Evolutionary conservation across 2,888 invertebrate species (phyloP).

Genomic region (Rhaphigaster nebulosa): DNA sequence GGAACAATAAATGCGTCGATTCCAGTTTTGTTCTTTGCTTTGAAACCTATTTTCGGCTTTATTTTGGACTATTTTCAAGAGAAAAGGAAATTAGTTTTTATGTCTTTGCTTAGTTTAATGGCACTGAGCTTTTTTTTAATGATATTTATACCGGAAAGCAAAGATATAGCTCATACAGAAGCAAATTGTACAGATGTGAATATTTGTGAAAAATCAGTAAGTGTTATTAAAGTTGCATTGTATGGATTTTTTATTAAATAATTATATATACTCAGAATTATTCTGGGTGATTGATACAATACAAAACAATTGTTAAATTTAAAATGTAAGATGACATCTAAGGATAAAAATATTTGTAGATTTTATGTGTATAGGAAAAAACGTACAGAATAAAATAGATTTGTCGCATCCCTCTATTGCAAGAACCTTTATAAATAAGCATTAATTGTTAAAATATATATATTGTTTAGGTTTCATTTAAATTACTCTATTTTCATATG

Average conservation of each 20-base stretch:
- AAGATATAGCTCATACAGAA: neutral
- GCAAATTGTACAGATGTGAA: constrained; percentile 43
- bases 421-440: too few relatives aligned
- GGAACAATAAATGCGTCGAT: constrained; percentile 81
- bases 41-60: constrained; percentile 83
- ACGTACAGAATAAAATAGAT: too few relatives aligned
- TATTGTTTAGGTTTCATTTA: too few relatives aligned
- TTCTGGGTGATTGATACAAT: too few relatives aligned
- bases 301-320: too few relatives aligned
- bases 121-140: constrained; percentile 78
- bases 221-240: neutral
- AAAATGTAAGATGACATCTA: too few relatives aligned
- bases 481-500: too few relatives aligned
- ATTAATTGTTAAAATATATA: too few relatives aligned
- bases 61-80: constrained; percentile 80
- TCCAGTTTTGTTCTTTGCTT: constrained; percentile 82
- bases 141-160: constrained; percentile 74
- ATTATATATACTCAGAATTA: neutral
- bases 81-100: constrained; percentile 80
- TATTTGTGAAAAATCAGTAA: constrained; percentile 57
- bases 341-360: too few relatives aligned
- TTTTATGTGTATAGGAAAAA: too few relatives aligned
- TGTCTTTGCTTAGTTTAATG: constrained; percentile 76
- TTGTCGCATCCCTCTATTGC: too few relatives aligned
- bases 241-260: neutral